phyloP scores from a whole-genome alignment of 2,113 vertebrate genomes.

The Chiloscyllium plagiosum region DNA sequence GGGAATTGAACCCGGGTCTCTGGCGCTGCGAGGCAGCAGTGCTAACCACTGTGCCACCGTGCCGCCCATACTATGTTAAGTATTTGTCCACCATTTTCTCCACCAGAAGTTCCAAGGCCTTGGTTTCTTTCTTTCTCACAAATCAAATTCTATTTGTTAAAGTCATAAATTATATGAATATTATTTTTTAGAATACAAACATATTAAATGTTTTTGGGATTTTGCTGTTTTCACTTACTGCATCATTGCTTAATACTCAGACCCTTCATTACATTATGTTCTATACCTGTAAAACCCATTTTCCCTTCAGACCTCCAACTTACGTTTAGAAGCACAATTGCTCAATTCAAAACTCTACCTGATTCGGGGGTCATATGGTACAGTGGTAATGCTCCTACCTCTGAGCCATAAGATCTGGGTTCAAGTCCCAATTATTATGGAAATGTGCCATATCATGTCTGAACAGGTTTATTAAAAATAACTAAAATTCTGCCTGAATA shows the following conservation, averaged over 20 bases:
- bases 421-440: no score
- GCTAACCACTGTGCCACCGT: no score
- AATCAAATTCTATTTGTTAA: slow-evolving; percentile 12
- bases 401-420: no score
- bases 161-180: background rate
- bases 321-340: background rate
- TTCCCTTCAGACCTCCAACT: background rate
- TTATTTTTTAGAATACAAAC: background rate
- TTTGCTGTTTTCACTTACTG: background rate
- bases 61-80: no score
- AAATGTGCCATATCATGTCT: no score
- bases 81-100: background rate
- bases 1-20: no score
- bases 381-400: no score
- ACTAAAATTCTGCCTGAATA: background rate
- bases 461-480: no score
- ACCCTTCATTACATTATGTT: background rate
- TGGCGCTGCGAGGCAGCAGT: no score
- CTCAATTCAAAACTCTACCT: background rate
- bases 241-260: background rate
- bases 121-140: background rate
- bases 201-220: background rate
- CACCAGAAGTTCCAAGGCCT: background rate
- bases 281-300: background rate
- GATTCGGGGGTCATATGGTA: no score